Evolutionary conservation across 2,888 invertebrate species (phyloP), one percentile per base, ranked within the genome.

Genomic region (Eledone cirrhosa): DNA sequence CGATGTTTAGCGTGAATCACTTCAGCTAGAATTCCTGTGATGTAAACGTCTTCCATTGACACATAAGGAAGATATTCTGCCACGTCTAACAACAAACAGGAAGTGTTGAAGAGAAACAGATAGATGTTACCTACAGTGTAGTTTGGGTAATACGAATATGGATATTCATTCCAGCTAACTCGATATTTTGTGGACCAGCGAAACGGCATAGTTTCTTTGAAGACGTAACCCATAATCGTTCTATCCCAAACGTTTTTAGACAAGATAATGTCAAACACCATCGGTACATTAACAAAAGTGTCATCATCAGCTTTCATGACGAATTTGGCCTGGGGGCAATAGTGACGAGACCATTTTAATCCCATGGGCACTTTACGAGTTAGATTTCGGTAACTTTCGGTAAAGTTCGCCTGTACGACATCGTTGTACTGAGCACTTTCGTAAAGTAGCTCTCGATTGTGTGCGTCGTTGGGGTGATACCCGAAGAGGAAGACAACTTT

Each of bases 131-230:
- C n/a, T n/a, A n/a, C n/a, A n/a, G n/a, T n/a, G n/a, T n/a, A n/a
- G n/a, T n/a, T n/a, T n/a, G n/a, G n/a, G n/a, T n/a, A n/a, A n/a
- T n/a, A n/a, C n/a, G n/a, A n/a, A n/a, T n/a, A n/a, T n/a, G n/a
- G n/a, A n/a, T n/a, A n/a, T n/a, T n/a, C n/a, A n/a, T n/a, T n/a
- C n/a, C n/a, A n/a, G n/a, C n/a, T n/a, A n/a, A n/a, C n/a, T n/a
- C n/a, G n/a, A n/a, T n/a, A n/a, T n/a, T n/a, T n/a, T n/a, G n/a
- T n/a, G n/a, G n/a, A n/a, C n/a, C 93, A 92, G 80, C 92, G 90
- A 0, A 94, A 93, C 16, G 75, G 47, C 48, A 1, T 14, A n/a
- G 47, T 8, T 0, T 48, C 8, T 19, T 22, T 27, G 13, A 75
- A 0, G 41, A 75, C 11, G 47, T 47, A 27, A 1, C 75, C 75